Evolutionary conservation across 2,888 invertebrate species (phyloP).

Genomic region (Agapostemon virescens): DNA sequence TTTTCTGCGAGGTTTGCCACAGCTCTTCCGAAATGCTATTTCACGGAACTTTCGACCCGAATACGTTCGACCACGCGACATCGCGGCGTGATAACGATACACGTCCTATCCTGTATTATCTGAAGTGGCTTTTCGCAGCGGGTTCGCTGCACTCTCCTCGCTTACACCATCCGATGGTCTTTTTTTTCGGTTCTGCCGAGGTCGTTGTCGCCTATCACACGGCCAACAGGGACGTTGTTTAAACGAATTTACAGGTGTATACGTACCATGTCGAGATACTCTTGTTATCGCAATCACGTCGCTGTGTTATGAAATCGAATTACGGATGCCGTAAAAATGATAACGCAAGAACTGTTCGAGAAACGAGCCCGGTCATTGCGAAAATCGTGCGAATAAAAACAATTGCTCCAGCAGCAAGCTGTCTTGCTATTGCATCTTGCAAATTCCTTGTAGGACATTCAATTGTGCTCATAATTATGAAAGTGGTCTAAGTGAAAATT

Average conservation of each 20-base stretch:
- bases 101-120: slow-evolving; percentile 47
- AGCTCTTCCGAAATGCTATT: slow-evolving; percentile 16
- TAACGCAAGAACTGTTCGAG: neutral
- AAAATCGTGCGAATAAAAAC: neutral
- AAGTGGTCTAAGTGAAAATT: too few relatives aligned
- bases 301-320: neutral
- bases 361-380: neutral
- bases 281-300: neutral
- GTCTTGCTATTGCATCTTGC: too few relatives aligned
- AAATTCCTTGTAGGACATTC: too few relatives aligned
- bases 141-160: slow-evolving; percentile 54
- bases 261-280: neutral
- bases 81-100: slow-evolving; percentile 49
- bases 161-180: slow-evolving; percentile 19
- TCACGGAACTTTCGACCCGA: slow-evolving; percentile 43
- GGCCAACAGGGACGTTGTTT: neutral
- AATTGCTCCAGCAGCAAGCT: too few relatives aligned
- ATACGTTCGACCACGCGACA: slow-evolving; percentile 50
- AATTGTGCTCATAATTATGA: too few relatives aligned
- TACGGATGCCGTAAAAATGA: neutral
- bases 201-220: slow-evolving; percentile 6
- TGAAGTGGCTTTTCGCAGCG: slow-evolving; percentile 44
- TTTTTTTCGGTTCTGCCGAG: slow-evolving; percentile 9
- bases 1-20: slow-evolving; percentile 26
- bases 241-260: neutral